Evolutionary conservation across 1,140 invertebrate genomes (phyloP), one percentile per base, ranked within the genome.

Genomic region (Choristoneura fumiferana): DNA sequence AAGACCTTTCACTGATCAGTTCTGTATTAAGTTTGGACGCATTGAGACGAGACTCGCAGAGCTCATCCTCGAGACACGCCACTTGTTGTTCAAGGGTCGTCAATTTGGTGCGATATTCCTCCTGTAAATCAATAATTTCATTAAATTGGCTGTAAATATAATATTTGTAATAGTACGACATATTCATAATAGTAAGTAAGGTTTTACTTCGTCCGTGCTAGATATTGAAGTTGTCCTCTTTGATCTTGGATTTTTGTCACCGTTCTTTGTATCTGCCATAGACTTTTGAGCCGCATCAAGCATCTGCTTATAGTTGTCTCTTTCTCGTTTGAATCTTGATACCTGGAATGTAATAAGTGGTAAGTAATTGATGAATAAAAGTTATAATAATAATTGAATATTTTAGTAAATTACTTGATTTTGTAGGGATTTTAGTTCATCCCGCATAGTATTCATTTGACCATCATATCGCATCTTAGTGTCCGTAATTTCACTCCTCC

Each of bases 241-340:
- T 38, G 69, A 57, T 72, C 76, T 75, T 9, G 63, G n/a, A 57
- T 63, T 75, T 65, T 89, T 89, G 1, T 89, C 87, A 1, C 89
- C 90, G 61, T 70, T 90, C 69, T 95, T 96, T 0, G 96, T 87
- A 63, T 96, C 95, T 0, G 92, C 91, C 57, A 96, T 95, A 12
- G 93, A 95, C 87, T 94, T 95, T 75, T 96, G 96, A 0, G 96
- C 95, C 12, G 93, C 93, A 73, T 97, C 96, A 22, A 97, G 74
- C 94, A 98, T 96, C 76, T 98, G 96, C 67, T 96, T 96, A 70
- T 96, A 97, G 22, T 95, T 95, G 76, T 98, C 96, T 37, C 96
- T 92, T 87, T 98, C 97, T 58, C 95, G 91, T 76, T 96, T 96
- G 74, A 98, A 96, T 70, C 95, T 92, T 1, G 92, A 90, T 8